Evolutionary conservation across 2,888 invertebrate species (phyloP), one percentile per base, ranked within the genome.

Genomic region (Linyphia triangularis): DNA sequence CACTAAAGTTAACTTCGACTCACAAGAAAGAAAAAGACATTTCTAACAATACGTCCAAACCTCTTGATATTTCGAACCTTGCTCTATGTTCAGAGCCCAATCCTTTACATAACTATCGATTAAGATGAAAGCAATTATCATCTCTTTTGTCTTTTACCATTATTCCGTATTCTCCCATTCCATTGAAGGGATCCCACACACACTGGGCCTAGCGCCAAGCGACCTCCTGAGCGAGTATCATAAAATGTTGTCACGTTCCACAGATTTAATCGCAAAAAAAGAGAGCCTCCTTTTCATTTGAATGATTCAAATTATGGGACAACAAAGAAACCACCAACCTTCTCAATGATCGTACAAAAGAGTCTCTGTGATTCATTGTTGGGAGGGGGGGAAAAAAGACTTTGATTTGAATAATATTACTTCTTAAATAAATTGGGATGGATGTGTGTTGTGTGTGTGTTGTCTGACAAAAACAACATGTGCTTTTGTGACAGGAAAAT

Each of bases 101-200:
- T n/a, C n/a, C n/a, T n/a, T n/a, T n/a, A n/a, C n/a, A n/a, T n/a
- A n/a, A n/a, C n/a, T 13, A 51, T n/a, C 51, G 51, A 51, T 51
- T 51, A 51, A 1, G 51, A 51, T 51, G 51, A 51, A 51, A 51
- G n/a, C n/a, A n/a, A 51, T 51, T n/a, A n/a, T 51, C n/a, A 51
- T 51, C 51, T 51, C 51, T 51, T 51, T 13, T 51, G 16, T 51
- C 33, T 51, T 51, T 51, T 16, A n/a, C n/a, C n/a, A n/a, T n/a
- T n/a, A 51, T 51, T 51, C n/a, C 51, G n/a, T n/a, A n/a, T n/a
- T n/a, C n/a, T n/a, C 51, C 51, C 51, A 51, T 51, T n/a, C 51
- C n/a, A 51, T 51, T 51, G n/a, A 51, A 51, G n/a, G 13, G 16
- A 51, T 51, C 51, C 51, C 51, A 51, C 51, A 43, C 13, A 63